These are phyloP conservation scores for Drosophila kanekoi DNA, from an alignment of 2,888 invertebrate species.

Conservation along the genomic window DNA sequence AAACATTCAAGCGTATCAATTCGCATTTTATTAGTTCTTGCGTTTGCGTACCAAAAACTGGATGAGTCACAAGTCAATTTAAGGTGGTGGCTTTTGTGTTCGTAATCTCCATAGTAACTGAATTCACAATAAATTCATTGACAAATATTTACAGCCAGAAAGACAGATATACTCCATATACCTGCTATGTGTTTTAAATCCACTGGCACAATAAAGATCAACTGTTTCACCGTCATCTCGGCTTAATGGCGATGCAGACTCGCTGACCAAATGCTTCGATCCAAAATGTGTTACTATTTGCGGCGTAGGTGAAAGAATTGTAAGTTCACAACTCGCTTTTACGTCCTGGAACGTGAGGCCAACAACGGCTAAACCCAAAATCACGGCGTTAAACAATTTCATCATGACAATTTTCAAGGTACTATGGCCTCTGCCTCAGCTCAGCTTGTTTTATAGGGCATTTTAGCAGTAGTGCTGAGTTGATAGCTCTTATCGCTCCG, in stretches of 20 bases:
- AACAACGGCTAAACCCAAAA: neutral
- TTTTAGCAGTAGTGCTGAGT: neutral
- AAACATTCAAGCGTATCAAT: neutral
- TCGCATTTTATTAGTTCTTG: no score
- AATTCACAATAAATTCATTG: neutral
- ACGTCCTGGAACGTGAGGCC: neutral
- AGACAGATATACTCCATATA: neutral
- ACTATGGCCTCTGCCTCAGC: neutral
- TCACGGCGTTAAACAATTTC: neutral
- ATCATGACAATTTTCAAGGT: neutral
- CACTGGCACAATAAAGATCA: constrained; percentile 14
- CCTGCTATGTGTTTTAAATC: fast-evolving
- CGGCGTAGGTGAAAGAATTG: fast-evolving
- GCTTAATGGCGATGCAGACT: fast-evolving
- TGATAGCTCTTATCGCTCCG: neutral
- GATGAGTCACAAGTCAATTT: neutral
- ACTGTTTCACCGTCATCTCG: neutral
- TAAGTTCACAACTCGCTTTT: neutral
- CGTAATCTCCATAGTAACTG: fast-evolving
- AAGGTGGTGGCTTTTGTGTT: neutral
- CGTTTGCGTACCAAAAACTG: neutral
- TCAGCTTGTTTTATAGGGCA: constrained; percentile 1
- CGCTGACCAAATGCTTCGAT: constrained; percentile 8
- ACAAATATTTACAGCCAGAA: neutral
- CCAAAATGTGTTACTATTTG: constrained; percentile 14